Percentiles rank a stretch among this genome's conserved stretches.
Conservation (phyloP, 2,113 vertebrate species). For the Odocoileus hemionus region DNA sequence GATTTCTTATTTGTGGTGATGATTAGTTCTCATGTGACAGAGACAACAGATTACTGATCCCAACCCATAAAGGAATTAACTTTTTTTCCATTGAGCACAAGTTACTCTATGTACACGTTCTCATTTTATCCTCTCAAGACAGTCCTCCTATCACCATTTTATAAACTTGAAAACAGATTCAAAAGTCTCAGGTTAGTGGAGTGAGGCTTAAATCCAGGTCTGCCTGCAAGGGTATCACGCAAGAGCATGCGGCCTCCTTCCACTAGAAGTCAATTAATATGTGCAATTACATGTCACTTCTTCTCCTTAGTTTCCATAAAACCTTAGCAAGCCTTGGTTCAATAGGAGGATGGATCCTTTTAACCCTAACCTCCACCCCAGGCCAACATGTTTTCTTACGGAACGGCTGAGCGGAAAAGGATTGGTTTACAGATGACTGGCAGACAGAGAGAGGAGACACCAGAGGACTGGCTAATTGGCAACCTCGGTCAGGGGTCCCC, state of each 20-base stretch:
- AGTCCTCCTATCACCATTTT: neutral
- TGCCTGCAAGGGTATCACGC: fast-evolving
- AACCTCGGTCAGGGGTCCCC: neutral
- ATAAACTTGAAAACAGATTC: neutral
- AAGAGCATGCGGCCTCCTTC: fast-evolving
- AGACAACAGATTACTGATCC: neutral
- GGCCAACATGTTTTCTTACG: neutral
- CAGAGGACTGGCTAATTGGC: neutral
- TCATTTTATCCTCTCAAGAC: neutral
- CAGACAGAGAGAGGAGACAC: neutral
- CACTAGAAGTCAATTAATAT: neutral
- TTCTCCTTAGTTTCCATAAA: neutral
- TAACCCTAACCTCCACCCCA: neutral
- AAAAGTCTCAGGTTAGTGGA: neutral
- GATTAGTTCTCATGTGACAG: neutral
- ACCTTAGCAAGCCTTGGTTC: neutral
- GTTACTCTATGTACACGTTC: neutral
- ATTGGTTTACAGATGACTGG: neutral
- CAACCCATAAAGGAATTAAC: neutral
- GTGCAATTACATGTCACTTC: neutral
- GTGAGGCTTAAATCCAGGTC: neutral
- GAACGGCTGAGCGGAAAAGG: neutral
- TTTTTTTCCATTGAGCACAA: neutral
- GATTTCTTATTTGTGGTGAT: neutral
- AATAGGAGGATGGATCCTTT: neutral